Conservation (phyloP, 92 coral and sea anemone species). For the Bergia sp. region DNA sequence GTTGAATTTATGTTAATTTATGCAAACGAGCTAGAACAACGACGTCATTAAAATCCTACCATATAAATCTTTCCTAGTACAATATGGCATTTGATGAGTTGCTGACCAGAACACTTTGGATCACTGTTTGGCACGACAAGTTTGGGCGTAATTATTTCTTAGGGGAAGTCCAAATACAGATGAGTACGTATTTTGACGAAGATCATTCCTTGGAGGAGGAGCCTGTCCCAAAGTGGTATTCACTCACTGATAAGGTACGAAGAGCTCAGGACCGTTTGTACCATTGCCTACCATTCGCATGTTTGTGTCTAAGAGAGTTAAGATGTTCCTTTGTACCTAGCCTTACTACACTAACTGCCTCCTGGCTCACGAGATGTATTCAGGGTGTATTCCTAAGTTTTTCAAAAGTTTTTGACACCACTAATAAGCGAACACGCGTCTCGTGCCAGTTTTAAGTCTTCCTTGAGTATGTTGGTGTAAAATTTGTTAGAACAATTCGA, state of each 20-base stretch:
- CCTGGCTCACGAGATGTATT: no score
- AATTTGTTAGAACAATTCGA: no score
- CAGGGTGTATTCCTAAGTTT: no score
- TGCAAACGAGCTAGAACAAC: background rate
- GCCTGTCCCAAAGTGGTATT: conserved; percentile 59
- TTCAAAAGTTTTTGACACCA: no score
- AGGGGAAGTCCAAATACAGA: conserved; percentile 56
- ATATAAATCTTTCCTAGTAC: conserved; percentile 31
- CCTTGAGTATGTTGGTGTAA: no score
- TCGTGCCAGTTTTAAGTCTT: no score
- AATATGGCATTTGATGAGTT: conserved; percentile 56
- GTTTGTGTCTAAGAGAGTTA: no score
- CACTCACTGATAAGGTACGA: conserved; percentile 58
- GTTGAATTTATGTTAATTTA: background rate
- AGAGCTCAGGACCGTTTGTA: background rate
- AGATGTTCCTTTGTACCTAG: no score
- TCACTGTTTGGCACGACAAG: conserved; percentile 61
- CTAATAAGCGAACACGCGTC: no score
- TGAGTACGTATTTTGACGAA: conserved; percentile 52
- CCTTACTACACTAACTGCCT: no score
- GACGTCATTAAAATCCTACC: background rate
- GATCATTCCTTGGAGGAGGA: conserved; percentile 51
- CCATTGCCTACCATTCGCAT: no score
- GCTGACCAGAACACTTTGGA: conserved; percentile 57
- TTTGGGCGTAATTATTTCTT: conserved; percentile 60